Base-by-base conservation (phyloP, 1,140 invertebrate species). In the Macrotrachela quadricornifera region DNA sequence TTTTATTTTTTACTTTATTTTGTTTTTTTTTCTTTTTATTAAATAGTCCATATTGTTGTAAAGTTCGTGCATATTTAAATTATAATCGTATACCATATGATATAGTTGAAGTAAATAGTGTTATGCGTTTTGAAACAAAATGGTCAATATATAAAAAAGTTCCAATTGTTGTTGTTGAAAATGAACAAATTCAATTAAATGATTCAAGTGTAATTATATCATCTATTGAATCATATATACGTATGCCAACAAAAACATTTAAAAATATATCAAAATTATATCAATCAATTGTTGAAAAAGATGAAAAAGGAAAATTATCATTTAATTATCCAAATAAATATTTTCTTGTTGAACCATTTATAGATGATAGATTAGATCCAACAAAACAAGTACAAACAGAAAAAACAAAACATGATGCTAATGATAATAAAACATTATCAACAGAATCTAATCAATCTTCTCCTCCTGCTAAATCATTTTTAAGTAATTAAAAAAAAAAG, bases 91-190 rank as follows among this genome's bases (percentile, higher is more conserved):
- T 96, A 49, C 84, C 83, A 0, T 97, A 97, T 70, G 80, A 95
- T 63, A 75, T 97, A 14, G 80, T 97, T 14, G 92, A 99, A 75
- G 92, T 97, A 0, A 84, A 94, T 73, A 85, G 87, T 37, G 84
- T 96, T 2, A 73, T 88, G 0, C 74, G 84, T 39, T 79, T 80
- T 59, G 81, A 94, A 64, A 80, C 94, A 38, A 84, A 82, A 64
- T 96, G 91, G 84, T 87, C 86, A 0, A 64, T 76, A 1, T 92
- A 95, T 60, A 87, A 81, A 63, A 97, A 97, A 76, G 88, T 96
- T 39, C 91, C 91, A 0, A 87, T 92, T 12, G 30, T 55, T 10
- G 48, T 46, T 37, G 48, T 54, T 54, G 44, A 54, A 49, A 18
- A 15, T 16, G 17, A 36, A 47, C 18, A 45, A 56, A 69, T 83